Evolutionary conservation across 2,113 vertebrate genomes (phyloP), one percentile per base, ranked within the genome.

Genomic region (Phaetusa simplex): DNA sequence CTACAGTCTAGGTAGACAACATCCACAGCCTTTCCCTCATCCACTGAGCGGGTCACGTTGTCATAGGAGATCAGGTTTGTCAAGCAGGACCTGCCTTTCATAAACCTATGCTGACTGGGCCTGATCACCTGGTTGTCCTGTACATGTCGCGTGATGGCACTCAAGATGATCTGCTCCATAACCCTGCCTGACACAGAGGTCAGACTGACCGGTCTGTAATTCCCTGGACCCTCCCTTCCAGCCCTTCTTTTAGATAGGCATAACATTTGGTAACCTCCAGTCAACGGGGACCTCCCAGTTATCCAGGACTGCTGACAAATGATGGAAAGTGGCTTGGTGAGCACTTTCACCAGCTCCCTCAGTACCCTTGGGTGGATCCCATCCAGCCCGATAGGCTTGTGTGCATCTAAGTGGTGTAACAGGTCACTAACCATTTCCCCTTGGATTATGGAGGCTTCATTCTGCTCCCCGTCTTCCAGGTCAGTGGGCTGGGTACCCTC

Each of bases 131-230:
- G 12, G 24, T 8, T 73, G 59, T 65, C 45, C 19, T 11, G 5
- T 9, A 62, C 0, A 0, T 18, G 11, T 22, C 5, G 5, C 0
- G 12, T 24, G 7, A 0, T 26, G 34, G 30, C 34, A 52, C 24
- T 82, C 24, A 47, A 22, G 24, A 52, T 19, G 26, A 82, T 42
- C 42, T 64, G n/a, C 50, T 76, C 62, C 45, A 29, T 19, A 8
- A 82, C 2, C 1, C 14, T 56, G 26, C 50, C 19, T 4, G 10
- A 36, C 42, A 74, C 23, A 3, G 3, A 53, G 13, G 43, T 59
- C 30, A 83, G 43, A 22, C 47, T 72, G 32, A 61, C 24, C 77
- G 27, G 15, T 8, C 64, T 53, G 17, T 3, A 59, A 13, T 12
- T 53, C 6, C 30, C 43, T 17, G 15, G 20, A 56, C n/a, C 14